Percentiles rank a stretch among this genome's conserved stretches.
These are phyloP conservation scores for Otis tarda DNA, from an alignment of 2,113 vertebrate species.

Conservation along the genomic window DNA sequence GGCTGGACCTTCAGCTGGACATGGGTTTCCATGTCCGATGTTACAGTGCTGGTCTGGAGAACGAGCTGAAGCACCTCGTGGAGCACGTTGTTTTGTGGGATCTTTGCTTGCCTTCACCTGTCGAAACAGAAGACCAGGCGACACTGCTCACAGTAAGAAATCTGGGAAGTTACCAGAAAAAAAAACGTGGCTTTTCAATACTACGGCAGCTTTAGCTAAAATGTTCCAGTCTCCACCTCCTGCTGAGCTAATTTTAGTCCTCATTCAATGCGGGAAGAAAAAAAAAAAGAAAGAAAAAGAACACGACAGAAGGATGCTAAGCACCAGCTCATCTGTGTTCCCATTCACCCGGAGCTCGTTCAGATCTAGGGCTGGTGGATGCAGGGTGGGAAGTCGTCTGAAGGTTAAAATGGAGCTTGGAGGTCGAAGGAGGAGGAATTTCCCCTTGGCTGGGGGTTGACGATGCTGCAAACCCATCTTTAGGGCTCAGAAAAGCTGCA, in stretches of 20 bases:
- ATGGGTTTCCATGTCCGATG: background rate
- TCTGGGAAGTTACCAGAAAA: background rate
- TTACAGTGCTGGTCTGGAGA: background rate
- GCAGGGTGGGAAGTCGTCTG: background rate
- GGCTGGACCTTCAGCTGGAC: background rate
- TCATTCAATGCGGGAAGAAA: background rate
- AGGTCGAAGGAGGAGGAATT: background rate
- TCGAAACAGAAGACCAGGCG: background rate
- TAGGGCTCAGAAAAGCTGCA: background rate
- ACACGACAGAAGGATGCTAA: background rate
- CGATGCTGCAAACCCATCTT: background rate
- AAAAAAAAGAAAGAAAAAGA: background rate
- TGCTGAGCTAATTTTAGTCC: slow-evolving; percentile 15
- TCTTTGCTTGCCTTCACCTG: background rate
- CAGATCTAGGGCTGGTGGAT: background rate
- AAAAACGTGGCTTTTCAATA: background rate
- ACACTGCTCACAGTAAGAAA: background rate
- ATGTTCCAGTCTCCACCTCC: slow-evolving; percentile 16
- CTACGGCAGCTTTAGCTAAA: background rate
- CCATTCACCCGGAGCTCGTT: background rate
- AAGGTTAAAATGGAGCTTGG: background rate
- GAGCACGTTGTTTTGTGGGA: background rate
- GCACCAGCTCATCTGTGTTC: background rate
- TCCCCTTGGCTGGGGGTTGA: background rate
- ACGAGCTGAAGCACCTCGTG: background rate